Percentiles rank a stretch among this genome's conserved stretches.
Conservation (phyloP, 2,888 invertebrate genomes). For the Phrixothrix hirtus region DNA sequence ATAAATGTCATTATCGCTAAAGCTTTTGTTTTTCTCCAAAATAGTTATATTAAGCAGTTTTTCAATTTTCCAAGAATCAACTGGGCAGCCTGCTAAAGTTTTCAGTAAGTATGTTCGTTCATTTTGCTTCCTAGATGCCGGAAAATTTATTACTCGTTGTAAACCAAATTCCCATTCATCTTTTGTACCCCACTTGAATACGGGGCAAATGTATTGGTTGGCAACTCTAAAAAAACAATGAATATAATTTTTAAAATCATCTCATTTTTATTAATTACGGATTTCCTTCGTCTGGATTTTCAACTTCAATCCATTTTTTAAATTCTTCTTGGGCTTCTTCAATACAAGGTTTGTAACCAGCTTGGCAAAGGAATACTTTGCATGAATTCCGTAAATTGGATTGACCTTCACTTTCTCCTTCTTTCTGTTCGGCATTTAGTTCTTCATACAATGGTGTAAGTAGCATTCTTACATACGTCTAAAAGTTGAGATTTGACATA, state of each 20-base stretch:
- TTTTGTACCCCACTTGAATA: conserved; percentile 78
- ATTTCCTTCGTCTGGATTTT: conserved; percentile 76
- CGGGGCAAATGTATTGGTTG: conserved; percentile 77
- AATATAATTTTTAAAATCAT: conserved; percentile 40
- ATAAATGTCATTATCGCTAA: conserved; percentile 76
- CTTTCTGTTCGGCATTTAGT: conserved; percentile 59
- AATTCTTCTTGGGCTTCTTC: conserved; percentile 73
- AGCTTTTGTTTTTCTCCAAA: conserved; percentile 70
- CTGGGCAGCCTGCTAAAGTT: conserved; percentile 78
- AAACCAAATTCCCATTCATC: conserved; percentile 84
- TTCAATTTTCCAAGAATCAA: conserved; percentile 70
- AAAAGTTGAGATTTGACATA: conserved; percentile 31
- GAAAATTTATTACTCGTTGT: conserved; percentile 75
- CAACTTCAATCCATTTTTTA: conserved; percentile 73
- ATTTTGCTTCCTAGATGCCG: conserved; percentile 68
- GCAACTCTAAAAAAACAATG: conserved; percentile 71
- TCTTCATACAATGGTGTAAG: conserved; percentile 75
- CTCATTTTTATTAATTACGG: conserved; percentile 73
- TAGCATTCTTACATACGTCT: conserved; percentile 72
- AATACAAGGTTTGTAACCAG: conserved; percentile 78
- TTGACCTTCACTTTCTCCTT: conserved; percentile 68
- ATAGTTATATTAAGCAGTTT: conserved; percentile 69
- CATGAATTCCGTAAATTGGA: conserved; percentile 69
- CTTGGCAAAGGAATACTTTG: conserved; percentile 73
- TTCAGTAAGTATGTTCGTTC: conserved; percentile 79